Conservation (phyloP, 2,113 vertebrate genomes). For the Oenanthe melanoleuca region DNA sequence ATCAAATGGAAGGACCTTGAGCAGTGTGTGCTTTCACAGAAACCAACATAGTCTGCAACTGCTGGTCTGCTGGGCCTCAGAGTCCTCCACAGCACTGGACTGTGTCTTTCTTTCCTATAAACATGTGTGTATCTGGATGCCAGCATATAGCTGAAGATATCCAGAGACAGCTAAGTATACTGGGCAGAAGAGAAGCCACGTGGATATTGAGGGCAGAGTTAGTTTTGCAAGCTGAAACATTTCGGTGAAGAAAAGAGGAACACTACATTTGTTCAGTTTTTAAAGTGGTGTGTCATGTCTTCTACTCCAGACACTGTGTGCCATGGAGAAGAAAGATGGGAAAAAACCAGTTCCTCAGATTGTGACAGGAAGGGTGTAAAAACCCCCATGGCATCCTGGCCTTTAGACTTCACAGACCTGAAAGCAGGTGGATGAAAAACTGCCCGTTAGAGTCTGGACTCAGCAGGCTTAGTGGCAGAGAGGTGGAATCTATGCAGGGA, state of each 20-base stretch:
- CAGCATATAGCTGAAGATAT: background rate
- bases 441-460: background rate
- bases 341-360: background rate
- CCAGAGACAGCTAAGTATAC: background rate
- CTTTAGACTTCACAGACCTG: background rate
- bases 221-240: background rate
- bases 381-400: rapidly evolving
- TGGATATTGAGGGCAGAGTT: background rate
- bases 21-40: background rate
- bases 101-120: background rate
- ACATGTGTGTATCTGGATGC: background rate
- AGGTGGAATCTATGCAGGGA: background rate
- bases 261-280: background rate
- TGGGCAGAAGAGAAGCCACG: background rate
- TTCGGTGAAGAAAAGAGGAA: background rate
- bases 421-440: background rate
- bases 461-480: background rate
- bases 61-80: background rate
- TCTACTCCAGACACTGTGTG: background rate
- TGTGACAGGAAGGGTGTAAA: background rate
- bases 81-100: background rate
- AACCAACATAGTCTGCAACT: background rate
- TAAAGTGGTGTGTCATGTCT: background rate
- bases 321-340: background rate
- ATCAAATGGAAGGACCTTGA: background rate